These are phyloP conservation scores for Drosophila persimilis DNA, from an alignment of 1,140 invertebrate species.

Conservation along the genomic window DNA sequence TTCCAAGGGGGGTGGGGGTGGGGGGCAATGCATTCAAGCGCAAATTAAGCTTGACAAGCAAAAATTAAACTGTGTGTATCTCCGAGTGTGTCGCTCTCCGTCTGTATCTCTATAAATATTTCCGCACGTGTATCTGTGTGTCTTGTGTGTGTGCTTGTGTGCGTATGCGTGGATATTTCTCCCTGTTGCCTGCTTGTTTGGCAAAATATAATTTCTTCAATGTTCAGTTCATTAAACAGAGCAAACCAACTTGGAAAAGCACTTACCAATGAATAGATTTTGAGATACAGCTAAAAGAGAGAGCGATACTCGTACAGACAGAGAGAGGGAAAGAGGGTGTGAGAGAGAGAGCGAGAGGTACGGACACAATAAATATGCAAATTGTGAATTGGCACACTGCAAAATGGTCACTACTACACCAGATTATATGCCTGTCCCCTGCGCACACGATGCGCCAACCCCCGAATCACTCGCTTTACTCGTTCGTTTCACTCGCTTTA, in stretches of 20 bases:
- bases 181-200: constrained; percentile 48
- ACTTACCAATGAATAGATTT: constrained; percentile 56
- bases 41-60: constrained; percentile 82
- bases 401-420: too few species aligned
- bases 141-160: constrained; percentile 1
- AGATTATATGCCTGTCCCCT: too few species aligned
- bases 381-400: constrained; percentile 20
- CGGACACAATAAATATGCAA: constrained; percentile 43
- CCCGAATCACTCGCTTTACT: too few species aligned
- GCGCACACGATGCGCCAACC: too few species aligned
- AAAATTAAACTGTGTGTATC: constrained; percentile 76
- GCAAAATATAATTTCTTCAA: constrained; percentile 77
- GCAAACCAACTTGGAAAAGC: constrained; percentile 64
- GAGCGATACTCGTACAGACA: not conserved
- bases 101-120: constrained; percentile 15
- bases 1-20: constrained; percentile 16
- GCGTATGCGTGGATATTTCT: constrained; percentile 1
- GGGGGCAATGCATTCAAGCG: constrained; percentile 70
- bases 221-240: constrained; percentile 77
- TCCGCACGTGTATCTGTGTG: constrained; percentile 11
- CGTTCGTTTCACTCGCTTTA: too few species aligned
- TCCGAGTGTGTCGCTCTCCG: constrained; percentile 30
- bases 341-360: not conserved
- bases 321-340: not conserved
- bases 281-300: constrained; percentile 15